These are phyloP conservation scores for Dinoponera quadriceps DNA, from an alignment of 1,140 invertebrate genomes.

Conservation along the genomic window DNA sequence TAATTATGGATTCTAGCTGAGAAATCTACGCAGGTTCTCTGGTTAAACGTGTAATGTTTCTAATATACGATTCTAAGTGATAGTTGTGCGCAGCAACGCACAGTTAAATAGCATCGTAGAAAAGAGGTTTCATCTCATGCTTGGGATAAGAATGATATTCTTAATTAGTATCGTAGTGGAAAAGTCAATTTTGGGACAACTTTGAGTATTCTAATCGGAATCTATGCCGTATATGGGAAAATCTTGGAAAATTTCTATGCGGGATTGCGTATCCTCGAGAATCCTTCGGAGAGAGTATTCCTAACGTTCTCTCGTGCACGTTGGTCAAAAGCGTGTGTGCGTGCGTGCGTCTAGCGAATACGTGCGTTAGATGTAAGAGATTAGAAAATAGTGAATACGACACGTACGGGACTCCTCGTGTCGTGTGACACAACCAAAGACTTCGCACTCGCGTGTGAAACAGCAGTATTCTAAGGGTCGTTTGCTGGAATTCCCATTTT, in stretches of 20 bases:
- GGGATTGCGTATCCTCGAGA: neutral
- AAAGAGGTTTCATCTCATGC: too few species aligned
- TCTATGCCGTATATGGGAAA: too few species aligned
- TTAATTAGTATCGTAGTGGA: too few species aligned
- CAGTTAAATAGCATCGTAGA: too few species aligned
- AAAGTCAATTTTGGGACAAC: too few species aligned
- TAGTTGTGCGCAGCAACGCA: too few species aligned
- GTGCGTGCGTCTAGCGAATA: neutral
- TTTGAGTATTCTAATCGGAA: too few species aligned
- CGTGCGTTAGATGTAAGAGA: slow-evolving; percentile 32
- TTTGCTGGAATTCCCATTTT: slow-evolving; percentile 67
- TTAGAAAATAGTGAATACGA: slow-evolving; percentile 49
- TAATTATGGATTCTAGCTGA: too few species aligned
- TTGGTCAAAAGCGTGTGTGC: neutral
- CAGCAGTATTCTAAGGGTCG: slow-evolving; percentile 77
- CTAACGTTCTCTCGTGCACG: neutral
- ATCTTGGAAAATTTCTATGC: neutral
- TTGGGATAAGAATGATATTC: too few species aligned
- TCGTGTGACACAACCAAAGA: slow-evolving; percentile 82
- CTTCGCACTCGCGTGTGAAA: slow-evolving; percentile 75
- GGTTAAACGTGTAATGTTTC: too few species aligned
- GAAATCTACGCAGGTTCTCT: too few species aligned
- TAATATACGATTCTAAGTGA: too few species aligned
- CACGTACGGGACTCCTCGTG: slow-evolving; percentile 39
- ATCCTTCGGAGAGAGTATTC: slow-evolving; percentile 1